Percentiles rank a stretch among this genome's conserved stretches.
phyloP scores from a whole-genome alignment of 2,113 vertebrate genomes.

The Boulengeromyrus knoepffleri region DNA sequence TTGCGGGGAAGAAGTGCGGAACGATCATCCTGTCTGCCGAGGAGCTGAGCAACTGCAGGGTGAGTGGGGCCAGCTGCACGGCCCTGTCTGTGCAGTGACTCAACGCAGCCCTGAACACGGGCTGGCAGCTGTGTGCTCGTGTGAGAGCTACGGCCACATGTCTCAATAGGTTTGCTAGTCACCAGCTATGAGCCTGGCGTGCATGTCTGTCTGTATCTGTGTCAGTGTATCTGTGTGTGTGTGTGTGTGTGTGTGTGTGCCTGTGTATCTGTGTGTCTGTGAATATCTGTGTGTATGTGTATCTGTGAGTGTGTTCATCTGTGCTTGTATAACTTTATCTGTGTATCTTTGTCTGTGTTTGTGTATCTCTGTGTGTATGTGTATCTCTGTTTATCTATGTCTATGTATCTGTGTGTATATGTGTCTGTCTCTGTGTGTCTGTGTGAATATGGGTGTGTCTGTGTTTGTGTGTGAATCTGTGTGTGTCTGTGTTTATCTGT shows the following conservation, averaged over 20 bases:
- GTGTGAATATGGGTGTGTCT: background rate
- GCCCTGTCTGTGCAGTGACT: background rate
- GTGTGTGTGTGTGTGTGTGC: background rate
- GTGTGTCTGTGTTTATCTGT: background rate
- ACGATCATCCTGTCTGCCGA: slow-evolving; percentile 64
- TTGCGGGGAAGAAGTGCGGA: slow-evolving; percentile 66
- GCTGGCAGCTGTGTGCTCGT: background rate
- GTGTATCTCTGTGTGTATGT: background rate
- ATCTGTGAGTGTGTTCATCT: background rate
- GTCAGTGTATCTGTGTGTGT: background rate
- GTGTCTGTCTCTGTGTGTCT: background rate
- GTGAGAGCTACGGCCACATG: background rate
- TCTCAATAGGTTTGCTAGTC: background rate
- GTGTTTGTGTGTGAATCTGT: background rate
- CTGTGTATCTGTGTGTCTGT: background rate
- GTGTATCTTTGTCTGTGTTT: background rate
- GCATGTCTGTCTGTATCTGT: background rate
- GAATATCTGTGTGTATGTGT: background rate
- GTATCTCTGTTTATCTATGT: background rate
- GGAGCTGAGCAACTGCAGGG: slow-evolving; percentile 69
- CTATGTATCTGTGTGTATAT: background rate
- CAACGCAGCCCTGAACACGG: background rate
- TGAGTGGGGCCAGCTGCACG: slow-evolving; percentile 38
- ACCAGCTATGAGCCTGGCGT: background rate
- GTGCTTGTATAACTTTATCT: background rate